phyloP scores from a whole-genome alignment of 2,888 invertebrate species.

The Mythimna ferrago region DNA sequence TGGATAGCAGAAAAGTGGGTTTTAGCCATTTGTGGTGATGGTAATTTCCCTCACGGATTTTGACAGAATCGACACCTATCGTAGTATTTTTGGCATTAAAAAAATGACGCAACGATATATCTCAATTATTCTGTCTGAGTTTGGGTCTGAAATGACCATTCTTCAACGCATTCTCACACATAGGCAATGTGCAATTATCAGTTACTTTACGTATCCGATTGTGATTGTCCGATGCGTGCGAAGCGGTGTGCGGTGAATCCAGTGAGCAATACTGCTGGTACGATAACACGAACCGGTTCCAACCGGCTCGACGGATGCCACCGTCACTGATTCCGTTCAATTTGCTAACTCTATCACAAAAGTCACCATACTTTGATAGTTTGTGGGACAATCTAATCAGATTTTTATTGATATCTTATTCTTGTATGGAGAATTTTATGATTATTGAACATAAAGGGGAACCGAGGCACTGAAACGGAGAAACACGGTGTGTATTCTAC shows the following conservation, averaged over 20 bases:
- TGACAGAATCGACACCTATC: too few species aligned
- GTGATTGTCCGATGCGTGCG: conserved; percentile 36
- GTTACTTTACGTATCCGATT: conserved; percentile 27
- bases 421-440: neutral
- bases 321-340: conserved; percentile 59
- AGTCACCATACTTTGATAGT: conserved; percentile 45
- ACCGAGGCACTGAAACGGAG: too few species aligned
- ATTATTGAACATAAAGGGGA: neutral
- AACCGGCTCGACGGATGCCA: conserved; percentile 68
- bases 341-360: conserved; percentile 47
- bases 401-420: conserved; percentile 28
- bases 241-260: conserved; percentile 51
- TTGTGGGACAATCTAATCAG: conserved; percentile 41
- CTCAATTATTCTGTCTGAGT: too few species aligned
- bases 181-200: conserved; percentile 15
- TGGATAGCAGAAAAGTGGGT: too few species aligned
- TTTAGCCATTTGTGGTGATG: too few species aligned
- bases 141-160: too few species aligned
- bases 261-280: conserved; percentile 59
- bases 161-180: neutral
- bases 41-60: too few species aligned
- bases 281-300: conserved; percentile 70
- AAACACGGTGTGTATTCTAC: too few species aligned
- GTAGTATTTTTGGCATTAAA: too few species aligned
- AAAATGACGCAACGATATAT: too few species aligned